A percentile compares a stretch with the other conserved stretches of the same genome.
Conservation (phyloP, 2,113 vertebrate species). For the Oryzias javanicus region DNA sequence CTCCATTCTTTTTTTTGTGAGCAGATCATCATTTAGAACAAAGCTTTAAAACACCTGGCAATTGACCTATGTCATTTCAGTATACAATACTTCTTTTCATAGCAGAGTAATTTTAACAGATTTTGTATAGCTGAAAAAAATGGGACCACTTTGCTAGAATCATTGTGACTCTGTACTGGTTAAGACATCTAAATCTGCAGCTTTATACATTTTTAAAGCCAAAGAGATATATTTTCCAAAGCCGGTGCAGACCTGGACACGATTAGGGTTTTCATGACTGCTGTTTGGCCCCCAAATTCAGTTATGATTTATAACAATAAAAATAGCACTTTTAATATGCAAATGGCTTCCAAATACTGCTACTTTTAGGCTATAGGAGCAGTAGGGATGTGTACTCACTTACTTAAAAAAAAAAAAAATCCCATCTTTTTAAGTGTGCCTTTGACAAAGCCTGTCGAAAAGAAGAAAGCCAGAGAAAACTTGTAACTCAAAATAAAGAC, state of each 20-base stretch:
- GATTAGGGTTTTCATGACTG: neutral
- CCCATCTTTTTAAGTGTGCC: neutral
- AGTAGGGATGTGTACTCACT: constrained; percentile 44
- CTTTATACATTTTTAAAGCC: too few species aligned
- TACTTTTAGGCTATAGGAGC: neutral
- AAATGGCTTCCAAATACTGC: neutral
- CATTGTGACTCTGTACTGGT: too few species aligned
- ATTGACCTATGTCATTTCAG: constrained; percentile 41
- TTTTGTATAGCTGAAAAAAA: too few species aligned
- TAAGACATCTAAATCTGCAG: too few species aligned
- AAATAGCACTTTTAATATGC: neutral
- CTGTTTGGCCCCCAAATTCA: neutral
- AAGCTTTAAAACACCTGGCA: constrained; percentile 33
- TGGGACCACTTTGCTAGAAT: too few species aligned
- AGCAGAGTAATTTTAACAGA: too few species aligned
- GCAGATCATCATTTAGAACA: constrained; percentile 47
- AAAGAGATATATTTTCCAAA: neutral
- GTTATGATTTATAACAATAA: neutral
- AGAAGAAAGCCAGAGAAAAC: too few species aligned
- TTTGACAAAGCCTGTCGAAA: neutral
- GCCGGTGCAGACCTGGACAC: neutral
- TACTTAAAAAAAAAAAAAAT: neutral
- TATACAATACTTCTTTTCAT: neutral
- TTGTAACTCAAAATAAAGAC: too few species aligned
- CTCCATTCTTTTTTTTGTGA: constrained; percentile 12